Base-by-base conservation (phyloP, 2,797 vertebrate genomes). In the Rhabdophis nuchalis region DNA sequence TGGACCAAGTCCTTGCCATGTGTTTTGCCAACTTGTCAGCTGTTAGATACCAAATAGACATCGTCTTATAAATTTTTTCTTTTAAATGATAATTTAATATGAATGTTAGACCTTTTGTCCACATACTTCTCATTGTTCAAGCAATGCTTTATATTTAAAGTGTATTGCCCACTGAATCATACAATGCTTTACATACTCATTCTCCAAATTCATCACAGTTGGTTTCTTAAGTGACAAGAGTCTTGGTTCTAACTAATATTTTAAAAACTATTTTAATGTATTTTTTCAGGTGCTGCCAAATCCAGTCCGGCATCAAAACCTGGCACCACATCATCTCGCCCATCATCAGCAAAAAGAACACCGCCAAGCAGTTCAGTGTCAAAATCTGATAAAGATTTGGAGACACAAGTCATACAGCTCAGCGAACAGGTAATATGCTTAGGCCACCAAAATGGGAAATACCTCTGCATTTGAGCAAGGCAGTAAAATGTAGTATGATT, bases 371-470 rank as follows among this genome's bases (percentile, higher is more conserved):
- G 97, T 93, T 94, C 99, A 3, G 97, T 98, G 94, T 98, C 98
- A 95, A 99, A 98, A 97, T 99, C 98, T 95, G 99, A 99, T 97
- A 99, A 99, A 97, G 99, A 99, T 97, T 98, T 99, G 98, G 99
- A 99, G 98, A 98, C 98, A 92, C 99, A 99, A 98, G 99, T 99
- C 97, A 98, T 98, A 96, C 98, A 99, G 96, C 99, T 99, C 94
- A 99, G 98, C 0, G 99, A 99, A 94, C 98, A 99, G 98, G 99
- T 99, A 97, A 96, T 60, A 72, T 89, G 72, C 77, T 56, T 88
- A 14, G 8, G 23, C 68, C 72, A 56, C 89, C 58, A 93, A 46
- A 93, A 92, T 89, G 50, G 50, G 23, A 89, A 60, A 56, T 32
- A 90, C 29, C 72, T 41, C 7, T 41, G 23, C 25, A 90, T 82